Base-by-base conservation (phyloP, 2,797 vertebrate species). In the Brachyalestes nurse region DNA sequence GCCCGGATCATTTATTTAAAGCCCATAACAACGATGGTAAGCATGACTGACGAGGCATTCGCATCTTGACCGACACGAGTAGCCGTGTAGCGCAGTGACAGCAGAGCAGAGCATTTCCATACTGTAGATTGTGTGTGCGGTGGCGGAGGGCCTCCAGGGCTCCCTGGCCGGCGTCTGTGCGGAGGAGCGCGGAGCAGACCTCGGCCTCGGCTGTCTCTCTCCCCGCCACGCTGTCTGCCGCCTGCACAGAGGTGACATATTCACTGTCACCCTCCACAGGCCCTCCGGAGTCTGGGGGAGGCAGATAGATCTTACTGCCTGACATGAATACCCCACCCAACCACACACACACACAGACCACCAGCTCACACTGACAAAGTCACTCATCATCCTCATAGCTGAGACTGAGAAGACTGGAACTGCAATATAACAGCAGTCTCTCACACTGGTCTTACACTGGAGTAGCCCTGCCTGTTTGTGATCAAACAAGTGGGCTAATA, bases 231-330 rank as follows among this genome's bases (percentile, higher is more conserved):
- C 28, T 34, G 55, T 73, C 53, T 60, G 72, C 72, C 19, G 28
- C 55, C 14, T 78, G 70, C 65, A 69, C 71, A 69, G 81, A 61
- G 66, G 76, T 74, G 70, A 82, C 81, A 82, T n/a, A 82, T 82
- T 74, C 76, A 28, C 76, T 78, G 70, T 82, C 76, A 78, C 60
- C 53, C 55, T 74, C 58, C 74, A 60, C 67, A 75, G 45, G 57
- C 57, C 45, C 65, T 21, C 13, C 8, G 14, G 80, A 82, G 70
- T 66, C 71, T 64, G 72, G 28, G 61, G 7, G 7, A 65, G 64
- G 40, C 40, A 72, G 69, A 82, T 72, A 77, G 69, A 58, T 51
- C 67, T 19, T 65, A n/a, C 65, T 67, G n/a, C 23, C 72, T 40
- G 51, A 58, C 72, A 21, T 67, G 28, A 73, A 67, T 45, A 67